A percentile compares a stretch with the other conserved stretches of the same genome.
These are phyloP conservation scores for Corvus moneduloides DNA, from an alignment of 2,113 vertebrate species.

Conservation along the genomic window DNA sequence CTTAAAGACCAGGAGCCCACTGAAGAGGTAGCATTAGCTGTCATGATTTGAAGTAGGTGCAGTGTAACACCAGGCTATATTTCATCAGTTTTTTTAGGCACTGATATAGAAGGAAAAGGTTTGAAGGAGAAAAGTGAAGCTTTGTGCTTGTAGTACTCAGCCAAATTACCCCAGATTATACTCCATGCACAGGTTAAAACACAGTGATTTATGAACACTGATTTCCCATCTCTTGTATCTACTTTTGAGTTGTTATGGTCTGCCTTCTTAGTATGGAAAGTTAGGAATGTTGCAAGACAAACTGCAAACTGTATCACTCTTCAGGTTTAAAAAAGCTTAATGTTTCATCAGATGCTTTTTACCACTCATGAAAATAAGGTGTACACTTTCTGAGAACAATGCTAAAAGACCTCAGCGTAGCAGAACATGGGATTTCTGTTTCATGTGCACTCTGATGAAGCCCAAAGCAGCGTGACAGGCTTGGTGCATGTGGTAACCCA, in stretches of 20 bases:
- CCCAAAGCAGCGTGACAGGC: not conserved
- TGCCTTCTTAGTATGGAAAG: not conserved
- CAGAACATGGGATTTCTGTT: not conserved
- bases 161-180: not conserved
- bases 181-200: not conserved
- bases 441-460: not conserved
- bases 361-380: not conserved
- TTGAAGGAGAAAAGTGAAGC: not conserved
- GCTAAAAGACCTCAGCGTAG: not conserved
- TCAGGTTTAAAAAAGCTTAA: not conserved
- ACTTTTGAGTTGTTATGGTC: not conserved
- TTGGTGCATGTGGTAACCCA: not conserved
- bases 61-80: not conserved
- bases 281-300: not conserved
- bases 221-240: not conserved
- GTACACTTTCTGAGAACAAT: not conserved
- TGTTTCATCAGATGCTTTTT: not conserved
- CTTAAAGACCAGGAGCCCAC: not conserved
- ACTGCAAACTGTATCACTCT: not conserved
- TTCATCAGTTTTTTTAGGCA: not conserved
- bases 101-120: not conserved
- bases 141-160: not conserved
- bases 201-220: not conserved
- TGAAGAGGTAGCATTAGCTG: not conserved
- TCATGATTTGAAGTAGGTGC: not conserved